Conservation (phyloP, 2,113 vertebrate genomes). For the Columbina picui region DNA sequence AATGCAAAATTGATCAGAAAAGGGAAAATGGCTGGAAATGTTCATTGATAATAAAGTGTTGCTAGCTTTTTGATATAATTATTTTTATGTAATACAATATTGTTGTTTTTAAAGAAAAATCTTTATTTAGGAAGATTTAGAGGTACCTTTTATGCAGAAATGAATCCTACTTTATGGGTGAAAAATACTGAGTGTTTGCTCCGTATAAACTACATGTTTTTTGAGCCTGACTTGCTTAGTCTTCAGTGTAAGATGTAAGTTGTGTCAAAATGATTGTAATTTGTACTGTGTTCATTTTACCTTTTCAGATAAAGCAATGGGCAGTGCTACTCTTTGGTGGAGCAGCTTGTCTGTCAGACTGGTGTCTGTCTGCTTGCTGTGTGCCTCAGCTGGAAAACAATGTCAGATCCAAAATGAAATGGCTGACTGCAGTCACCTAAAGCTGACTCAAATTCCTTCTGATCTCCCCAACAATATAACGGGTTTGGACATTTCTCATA, state of each 20-base stretch:
- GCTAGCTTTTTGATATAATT: not conserved
- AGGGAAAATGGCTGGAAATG: not conserved
- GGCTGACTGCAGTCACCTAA: constrained; percentile 91
- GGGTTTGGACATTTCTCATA: constrained; percentile 89
- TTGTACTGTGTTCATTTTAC: not conserved
- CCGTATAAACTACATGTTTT: not conserved
- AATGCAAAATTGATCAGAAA: not conserved
- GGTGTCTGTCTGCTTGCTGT: not conserved
- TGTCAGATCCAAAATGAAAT: constrained; percentile 74
- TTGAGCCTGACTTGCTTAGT: not conserved
- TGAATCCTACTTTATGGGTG: not conserved
- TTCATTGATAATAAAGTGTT: not conserved
- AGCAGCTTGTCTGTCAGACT: constrained; percentile 15
- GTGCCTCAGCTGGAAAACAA: constrained; percentile 14
- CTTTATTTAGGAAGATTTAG: not conserved
- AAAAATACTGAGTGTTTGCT: not conserved
- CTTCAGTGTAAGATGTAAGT: not conserved
- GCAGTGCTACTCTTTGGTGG: not conserved
- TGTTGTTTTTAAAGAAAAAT: not conserved
- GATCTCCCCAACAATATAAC: constrained; percentile 87
- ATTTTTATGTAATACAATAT: not conserved
- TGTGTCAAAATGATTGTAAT: not conserved
- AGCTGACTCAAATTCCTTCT: constrained; percentile 80
- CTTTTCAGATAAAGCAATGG: constrained; percentile 61
- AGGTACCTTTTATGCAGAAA: not conserved